Percentiles rank a stretch among this genome's conserved stretches.
These are phyloP conservation scores for Oenanthe melanoleuca DNA, from an alignment of 2,113 vertebrate genomes.

Conservation along the genomic window DNA sequence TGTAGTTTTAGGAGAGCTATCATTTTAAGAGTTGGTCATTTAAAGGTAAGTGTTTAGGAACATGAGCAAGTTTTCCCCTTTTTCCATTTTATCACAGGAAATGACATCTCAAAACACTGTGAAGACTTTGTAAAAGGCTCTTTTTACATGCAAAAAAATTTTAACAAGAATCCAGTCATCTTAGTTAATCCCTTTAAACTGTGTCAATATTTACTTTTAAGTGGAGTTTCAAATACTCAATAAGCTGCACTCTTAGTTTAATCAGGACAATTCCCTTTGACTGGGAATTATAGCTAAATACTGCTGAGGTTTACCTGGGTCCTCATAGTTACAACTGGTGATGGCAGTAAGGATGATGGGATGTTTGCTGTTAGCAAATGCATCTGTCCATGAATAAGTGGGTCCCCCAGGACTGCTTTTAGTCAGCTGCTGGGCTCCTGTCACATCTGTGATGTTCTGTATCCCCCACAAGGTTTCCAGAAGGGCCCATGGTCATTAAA, in stretches of 20 bases:
- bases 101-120: neutral
- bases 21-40: neutral
- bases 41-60: conserved; percentile 22
- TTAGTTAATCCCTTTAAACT: conserved; percentile 42
- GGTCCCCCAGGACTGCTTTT: neutral
- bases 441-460: neutral
- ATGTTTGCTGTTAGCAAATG: neutral
- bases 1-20: neutral
- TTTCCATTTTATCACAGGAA: conserved; percentile 32
- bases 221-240: neutral
- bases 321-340: neutral
- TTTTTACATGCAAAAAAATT: conserved; percentile 19
- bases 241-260: neutral
- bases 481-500: neutral
- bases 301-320: neutral
- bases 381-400: neutral
- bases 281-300: neutral
- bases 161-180: conserved; percentile 13
- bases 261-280: neutral
- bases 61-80: neutral
- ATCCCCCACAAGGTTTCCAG: neutral
- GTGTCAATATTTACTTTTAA: conserved; percentile 46
- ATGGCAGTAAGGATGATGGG: neutral
- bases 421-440: neutral
- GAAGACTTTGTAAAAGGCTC: conserved; percentile 3